Evolutionary conservation across 2,888 invertebrate species (phyloP).

Genomic region (Campoletis raptor): DNA sequence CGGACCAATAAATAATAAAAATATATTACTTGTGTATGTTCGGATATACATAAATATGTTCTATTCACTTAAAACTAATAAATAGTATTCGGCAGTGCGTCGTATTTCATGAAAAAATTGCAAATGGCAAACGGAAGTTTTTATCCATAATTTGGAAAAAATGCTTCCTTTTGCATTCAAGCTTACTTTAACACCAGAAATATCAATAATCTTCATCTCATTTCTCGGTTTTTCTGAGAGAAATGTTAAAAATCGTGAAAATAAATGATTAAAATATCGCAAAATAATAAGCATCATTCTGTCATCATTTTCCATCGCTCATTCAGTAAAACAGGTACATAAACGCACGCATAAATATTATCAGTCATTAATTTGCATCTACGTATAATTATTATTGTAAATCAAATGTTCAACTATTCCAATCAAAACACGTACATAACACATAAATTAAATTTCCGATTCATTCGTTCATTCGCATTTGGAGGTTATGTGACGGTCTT

Average conservation of each 20-base stretch:
- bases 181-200: neutral
- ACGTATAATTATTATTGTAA: constrained; percentile 13
- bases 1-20: constrained; percentile 39
- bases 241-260: neutral
- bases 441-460: constrained; percentile 34
- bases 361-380: constrained; percentile 57
- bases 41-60: constrained; percentile 5
- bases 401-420: neutral
- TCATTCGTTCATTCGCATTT: constrained; percentile 9
- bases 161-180: neutral
- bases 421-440: constrained; percentile 1
- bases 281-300: neutral
- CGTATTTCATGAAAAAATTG: neutral
- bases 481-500: neutral
- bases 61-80: constrained; percentile 4
- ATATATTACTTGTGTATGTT: constrained; percentile 28
- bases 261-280: constrained; percentile 5
- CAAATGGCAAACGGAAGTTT: neutral
- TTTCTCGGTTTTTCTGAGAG: neutral
- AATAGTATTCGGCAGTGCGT: constrained; percentile 30
- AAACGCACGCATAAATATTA: constrained; percentile 57
- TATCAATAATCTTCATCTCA: neutral
- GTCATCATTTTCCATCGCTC: constrained; percentile 20
- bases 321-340: constrained; percentile 47
- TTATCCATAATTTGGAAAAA: neutral